phyloP scores from a whole-genome alignment of 2,888 invertebrate genomes.

The Crepidodera aurea region DNA sequence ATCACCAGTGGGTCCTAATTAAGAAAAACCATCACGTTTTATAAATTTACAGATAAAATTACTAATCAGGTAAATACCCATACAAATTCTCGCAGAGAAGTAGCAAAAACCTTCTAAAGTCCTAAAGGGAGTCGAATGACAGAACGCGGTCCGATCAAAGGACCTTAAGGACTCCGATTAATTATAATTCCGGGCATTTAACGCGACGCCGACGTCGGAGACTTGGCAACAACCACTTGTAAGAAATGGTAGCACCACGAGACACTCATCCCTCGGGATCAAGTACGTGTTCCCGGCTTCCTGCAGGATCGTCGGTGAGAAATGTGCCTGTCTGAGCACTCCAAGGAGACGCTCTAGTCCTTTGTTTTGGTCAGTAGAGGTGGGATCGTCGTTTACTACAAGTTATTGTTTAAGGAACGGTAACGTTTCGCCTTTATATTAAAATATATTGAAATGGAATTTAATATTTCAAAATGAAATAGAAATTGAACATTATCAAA shows the following conservation, averaged over 20 bases:
- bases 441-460: no score
- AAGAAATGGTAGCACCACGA: slow-evolving; percentile 32
- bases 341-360: slow-evolving; percentile 21
- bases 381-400: not conserved
- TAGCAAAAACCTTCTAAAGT: not conserved
- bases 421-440: no score
- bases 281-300: slow-evolving; percentile 45
- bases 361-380: slow-evolving; percentile 23
- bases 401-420: no score
- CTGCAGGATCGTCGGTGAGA: slow-evolving; percentile 38
- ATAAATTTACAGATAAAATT: no score
- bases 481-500: no score
- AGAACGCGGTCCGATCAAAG: slow-evolving; percentile 13
- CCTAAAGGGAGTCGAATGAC: slow-evolving; percentile 5
- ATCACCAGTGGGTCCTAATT: no score
- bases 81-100: no score
- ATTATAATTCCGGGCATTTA: slow-evolving; percentile 39
- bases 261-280: slow-evolving; percentile 43
- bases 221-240: slow-evolving; percentile 44
- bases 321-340: slow-evolving; percentile 32
- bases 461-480: no score
- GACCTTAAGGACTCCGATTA: slow-evolving; percentile 30
- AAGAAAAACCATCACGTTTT: no score
- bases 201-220: slow-evolving; percentile 27
- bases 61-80: no score